Conservation (phyloP, 2,113 vertebrate species). For the Arenaria interpres region DNA sequence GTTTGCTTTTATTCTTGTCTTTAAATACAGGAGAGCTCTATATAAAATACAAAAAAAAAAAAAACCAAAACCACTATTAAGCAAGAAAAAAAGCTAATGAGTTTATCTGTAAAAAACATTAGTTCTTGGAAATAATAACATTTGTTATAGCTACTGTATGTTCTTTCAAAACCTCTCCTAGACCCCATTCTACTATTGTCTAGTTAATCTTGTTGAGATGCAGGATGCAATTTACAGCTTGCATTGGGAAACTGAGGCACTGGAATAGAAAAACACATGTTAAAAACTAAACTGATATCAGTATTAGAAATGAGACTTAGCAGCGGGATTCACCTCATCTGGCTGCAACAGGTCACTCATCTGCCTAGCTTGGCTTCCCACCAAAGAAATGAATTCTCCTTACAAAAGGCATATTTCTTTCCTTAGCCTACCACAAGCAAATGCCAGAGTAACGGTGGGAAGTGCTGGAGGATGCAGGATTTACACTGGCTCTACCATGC, state of each 20-base stretch:
- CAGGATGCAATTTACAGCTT: neutral
- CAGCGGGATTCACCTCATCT: neutral
- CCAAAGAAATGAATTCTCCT: neutral
- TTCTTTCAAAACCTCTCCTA: neutral
- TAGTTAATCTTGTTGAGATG: neutral
- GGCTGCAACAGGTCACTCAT: neutral
- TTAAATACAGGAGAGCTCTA: neutral
- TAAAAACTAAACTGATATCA: neutral
- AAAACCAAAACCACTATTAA: neutral
- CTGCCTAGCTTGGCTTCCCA: neutral
- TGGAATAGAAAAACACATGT: neutral
- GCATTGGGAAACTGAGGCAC: neutral
- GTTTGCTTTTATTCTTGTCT: neutral
- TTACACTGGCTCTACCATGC: neutral
- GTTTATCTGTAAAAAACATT: neutral
- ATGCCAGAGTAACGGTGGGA: fast-evolving
- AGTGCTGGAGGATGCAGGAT: neutral
- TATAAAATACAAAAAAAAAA: neutral
- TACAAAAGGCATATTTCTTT: neutral
- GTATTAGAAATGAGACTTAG: neutral
- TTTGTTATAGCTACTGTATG: neutral
- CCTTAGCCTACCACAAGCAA: neutral
- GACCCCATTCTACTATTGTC: neutral
- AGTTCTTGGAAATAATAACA: neutral
- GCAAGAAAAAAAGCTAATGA: neutral